These are phyloP conservation scores for Thymelicus sylvestris DNA, from an alignment of 2,888 invertebrate species.

Conservation along the genomic window DNA sequence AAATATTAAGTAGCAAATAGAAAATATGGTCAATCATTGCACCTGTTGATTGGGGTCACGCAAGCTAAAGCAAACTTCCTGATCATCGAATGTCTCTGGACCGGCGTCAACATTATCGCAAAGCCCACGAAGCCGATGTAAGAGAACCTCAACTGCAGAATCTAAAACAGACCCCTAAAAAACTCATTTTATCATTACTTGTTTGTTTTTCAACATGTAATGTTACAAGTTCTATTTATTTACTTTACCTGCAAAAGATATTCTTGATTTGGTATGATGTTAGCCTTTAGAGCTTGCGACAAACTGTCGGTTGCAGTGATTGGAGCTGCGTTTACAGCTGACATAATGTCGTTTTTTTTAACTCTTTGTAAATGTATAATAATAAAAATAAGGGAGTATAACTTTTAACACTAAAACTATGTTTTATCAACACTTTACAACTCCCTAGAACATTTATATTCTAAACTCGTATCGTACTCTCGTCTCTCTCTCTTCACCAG, in stretches of 20 bases:
- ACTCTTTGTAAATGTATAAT: background rate
- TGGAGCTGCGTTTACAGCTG: conserved; percentile 72
- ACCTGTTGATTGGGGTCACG: conserved; percentile 87
- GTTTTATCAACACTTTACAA: too few relatives aligned
- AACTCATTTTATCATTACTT: conserved; percentile 28
- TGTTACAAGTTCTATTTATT: background rate
- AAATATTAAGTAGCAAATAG: too few relatives aligned
- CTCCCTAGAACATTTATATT: too few relatives aligned
- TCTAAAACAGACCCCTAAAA: conserved; percentile 95
- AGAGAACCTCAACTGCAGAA: conserved; percentile 94
- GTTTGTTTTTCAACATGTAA: conserved; percentile 2
- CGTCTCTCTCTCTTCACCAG: too few relatives aligned
- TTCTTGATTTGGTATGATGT: conserved; percentile 96
- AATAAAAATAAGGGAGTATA: too few relatives aligned
- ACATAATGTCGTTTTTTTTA: conserved; percentile 50
- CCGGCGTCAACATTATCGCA: conserved; percentile 97
- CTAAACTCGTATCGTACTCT: too few relatives aligned
- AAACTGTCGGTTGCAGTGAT: conserved; percentile 91
- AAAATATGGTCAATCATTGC: conserved; percentile 17
- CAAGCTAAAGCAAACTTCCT: conserved; percentile 95
- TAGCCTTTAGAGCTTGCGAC: conserved; percentile 91
- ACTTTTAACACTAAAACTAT: too few relatives aligned
- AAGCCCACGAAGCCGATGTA: conserved; percentile 94
- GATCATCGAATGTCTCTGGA: conserved; percentile 96
- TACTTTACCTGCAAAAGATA: conserved; percentile 88